Conservation (phyloP, 2,888 invertebrate genomes). For the Chirona hameri region DNA sequence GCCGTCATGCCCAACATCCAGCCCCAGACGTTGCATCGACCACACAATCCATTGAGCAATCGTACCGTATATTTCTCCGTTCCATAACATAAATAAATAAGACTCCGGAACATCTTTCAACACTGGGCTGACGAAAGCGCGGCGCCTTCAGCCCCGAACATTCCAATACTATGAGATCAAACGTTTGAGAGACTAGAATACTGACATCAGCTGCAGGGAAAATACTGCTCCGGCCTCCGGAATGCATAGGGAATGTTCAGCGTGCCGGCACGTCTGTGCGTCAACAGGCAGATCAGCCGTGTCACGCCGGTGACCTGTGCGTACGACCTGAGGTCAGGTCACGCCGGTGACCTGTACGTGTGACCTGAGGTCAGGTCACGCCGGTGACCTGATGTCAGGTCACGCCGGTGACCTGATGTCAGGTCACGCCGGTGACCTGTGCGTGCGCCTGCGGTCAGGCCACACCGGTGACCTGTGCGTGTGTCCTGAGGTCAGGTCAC, state of each 20-base stretch:
- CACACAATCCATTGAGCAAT: not conserved
- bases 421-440: too few species aligned
- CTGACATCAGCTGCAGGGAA: not conserved
- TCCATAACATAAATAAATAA: conserved; percentile 7
- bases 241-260: not conserved
- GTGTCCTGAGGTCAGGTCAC: too few species aligned
- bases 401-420: too few species aligned
- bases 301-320: too few species aligned
- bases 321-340: too few species aligned
- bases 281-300: too few species aligned
- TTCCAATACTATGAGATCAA: not conserved
- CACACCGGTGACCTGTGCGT: too few species aligned
- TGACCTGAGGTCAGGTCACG: too few species aligned
- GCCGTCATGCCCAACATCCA: too few species aligned
- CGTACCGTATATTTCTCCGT: not conserved
- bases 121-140: not conserved
- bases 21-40: too few species aligned
- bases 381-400: too few species aligned
- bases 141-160: not conserved
- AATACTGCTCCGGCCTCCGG: not conserved
- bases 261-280: not conserved
- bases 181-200: not conserved
- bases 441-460: not conserved
- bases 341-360: too few species aligned
- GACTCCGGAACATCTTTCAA: not conserved